Conservation (phyloP, 2,888 invertebrate genomes). For the Ellobium chinense region DNA sequence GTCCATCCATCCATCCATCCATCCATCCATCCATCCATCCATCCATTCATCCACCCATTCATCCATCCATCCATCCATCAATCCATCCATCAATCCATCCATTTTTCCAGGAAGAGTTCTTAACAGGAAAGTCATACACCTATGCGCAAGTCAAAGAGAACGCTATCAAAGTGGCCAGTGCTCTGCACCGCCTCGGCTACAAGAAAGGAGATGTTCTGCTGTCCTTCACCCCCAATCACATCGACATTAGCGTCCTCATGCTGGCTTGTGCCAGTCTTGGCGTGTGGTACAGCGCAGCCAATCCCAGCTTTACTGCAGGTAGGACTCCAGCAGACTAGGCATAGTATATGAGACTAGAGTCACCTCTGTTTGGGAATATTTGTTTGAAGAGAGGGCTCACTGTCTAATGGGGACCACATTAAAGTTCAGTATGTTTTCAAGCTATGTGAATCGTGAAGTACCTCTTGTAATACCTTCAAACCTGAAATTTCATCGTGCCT, state of each 20-base stretch:
- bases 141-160: constrained; percentile 64
- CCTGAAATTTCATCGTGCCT: too few species aligned
- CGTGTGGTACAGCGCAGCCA: constrained; percentile 67
- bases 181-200: constrained; percentile 68
- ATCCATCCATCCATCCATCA: background rate
- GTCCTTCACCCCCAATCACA: constrained; percentile 71
- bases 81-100: background rate
- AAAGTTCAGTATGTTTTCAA: background rate
- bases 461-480: too few species aligned
- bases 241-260: constrained; percentile 71
- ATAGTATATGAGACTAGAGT: background rate
- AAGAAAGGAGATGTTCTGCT: constrained; percentile 74
- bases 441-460: background rate
- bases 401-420: background rate
- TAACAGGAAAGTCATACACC: constrained; percentile 66
- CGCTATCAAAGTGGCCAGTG: constrained; percentile 67
- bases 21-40: too few species aligned
- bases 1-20: too few species aligned
- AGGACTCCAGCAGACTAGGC: too few species aligned
- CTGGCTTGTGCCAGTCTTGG: constrained; percentile 68
- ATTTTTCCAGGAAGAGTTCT: constrained; percentile 66
- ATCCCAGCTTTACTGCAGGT: constrained; percentile 72
- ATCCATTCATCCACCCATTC: too few species aligned
- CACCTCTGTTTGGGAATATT: too few species aligned
- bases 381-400: too few species aligned